Evolutionary conservation across 2,888 invertebrate genomes (phyloP).

Genomic region (Aspidiotus destructor): DNA sequence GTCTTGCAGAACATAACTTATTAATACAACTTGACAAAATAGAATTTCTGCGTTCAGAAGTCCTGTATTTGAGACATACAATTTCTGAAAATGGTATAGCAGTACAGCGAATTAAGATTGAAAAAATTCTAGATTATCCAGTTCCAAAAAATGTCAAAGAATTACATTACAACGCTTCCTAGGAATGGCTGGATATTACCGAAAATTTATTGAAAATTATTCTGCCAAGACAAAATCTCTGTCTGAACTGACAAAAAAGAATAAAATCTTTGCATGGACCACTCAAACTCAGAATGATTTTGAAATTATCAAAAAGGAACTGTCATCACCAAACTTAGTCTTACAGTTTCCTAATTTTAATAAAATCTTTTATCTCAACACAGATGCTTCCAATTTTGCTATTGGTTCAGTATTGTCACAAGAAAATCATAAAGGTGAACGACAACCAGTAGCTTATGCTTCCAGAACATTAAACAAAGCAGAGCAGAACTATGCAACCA

Average conservation of each 20-base stretch:
- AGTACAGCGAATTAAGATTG: constrained; percentile 32
- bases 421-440: constrained; percentile 36
- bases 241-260: background rate
- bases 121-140: constrained; percentile 29
- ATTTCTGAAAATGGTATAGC: constrained; percentile 33
- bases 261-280: background rate
- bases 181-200: constrained; percentile 38
- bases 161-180: constrained; percentile 38
- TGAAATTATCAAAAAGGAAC: background rate
- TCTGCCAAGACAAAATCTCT: background rate
- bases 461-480: constrained; percentile 38
- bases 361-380: constrained; percentile 34
- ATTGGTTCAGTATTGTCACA: constrained; percentile 38
- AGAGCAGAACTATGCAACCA: constrained; percentile 38
- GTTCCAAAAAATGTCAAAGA: constrained; percentile 30
- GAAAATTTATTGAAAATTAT: constrained; percentile 34
- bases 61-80: constrained; percentile 33
- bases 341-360: constrained; percentile 34
- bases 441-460: constrained; percentile 40
- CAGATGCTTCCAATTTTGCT: constrained; percentile 39
- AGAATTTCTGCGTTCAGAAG: constrained; percentile 15
- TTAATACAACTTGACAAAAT: constrained; percentile 24
- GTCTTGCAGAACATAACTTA: constrained; percentile 19
- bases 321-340: constrained; percentile 10
- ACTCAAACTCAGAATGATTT: too few relatives aligned